Evolutionary conservation across 2,797 vertebrate genomes (phyloP), one percentile per base, ranked within the genome.

Genomic region (Peromyscus eremicus): DNA sequence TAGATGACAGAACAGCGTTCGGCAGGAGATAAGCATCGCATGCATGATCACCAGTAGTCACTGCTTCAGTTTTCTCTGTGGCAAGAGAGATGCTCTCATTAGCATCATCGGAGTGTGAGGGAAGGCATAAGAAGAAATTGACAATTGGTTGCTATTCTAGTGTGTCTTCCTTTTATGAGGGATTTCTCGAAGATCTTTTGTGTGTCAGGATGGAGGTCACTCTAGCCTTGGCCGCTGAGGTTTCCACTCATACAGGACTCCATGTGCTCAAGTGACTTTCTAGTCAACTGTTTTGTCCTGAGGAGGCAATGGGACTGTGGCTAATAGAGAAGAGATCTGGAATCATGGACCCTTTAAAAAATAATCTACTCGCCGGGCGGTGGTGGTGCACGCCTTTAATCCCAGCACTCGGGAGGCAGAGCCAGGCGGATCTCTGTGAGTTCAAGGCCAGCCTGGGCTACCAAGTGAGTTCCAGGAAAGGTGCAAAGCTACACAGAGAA

Each of bases 61-160:
- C 4, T 82, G 49, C 49, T 21, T 95, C 91, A 32, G 73, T 93
- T 92, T 97, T 91, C 64, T 86, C 32, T 66, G 14, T 27, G 57
- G 86, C 9, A 23, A 88, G 77, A 95, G 87, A 91, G 12, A 76
- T 77, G 46, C 37, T 79, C 55, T 86, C 43, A 17, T 70, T 68
- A 29, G 21, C n/a, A 71, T 17, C 46, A 60, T 84, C 66, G 84
- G 82, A 52, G 70, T 25, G 10, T 57, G 68, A 79, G 52, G 55
- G 77, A 34, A 34, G 70, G 25, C 19, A 0, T 66, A 46, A 83
- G 27, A 64, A 77, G 89, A 87, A 95, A 25, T 34, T 13, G 62
- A 94, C 87, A 91, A 9, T 43, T 23, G 11, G 49, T 9, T 79
- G 40, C 32, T 84, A 19, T 66, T 94, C 64, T 37, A 73, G 16